Evolutionary conservation across 2,888 invertebrate species (phyloP), one percentile per base, ranked within the genome.

Genomic region (Rotaria magnacalcarata): DNA sequence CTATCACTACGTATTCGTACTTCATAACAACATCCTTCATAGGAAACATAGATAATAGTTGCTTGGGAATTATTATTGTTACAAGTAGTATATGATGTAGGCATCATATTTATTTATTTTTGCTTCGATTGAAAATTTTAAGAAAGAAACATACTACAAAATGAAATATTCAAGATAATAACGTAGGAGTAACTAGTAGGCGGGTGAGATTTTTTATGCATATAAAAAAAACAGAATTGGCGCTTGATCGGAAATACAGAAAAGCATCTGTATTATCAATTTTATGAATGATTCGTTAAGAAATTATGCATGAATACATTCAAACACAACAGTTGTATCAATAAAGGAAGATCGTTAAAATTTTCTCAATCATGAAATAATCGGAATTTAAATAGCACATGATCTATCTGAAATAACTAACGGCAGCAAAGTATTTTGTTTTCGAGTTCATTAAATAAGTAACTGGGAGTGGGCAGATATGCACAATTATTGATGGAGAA

Each of bases 1-100:
- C n/a, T 47, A 47, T 80, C 80, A 47, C 80, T 80, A 47, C 80
- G 80, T 47, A 80, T 80, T 47, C 80, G 24, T 80, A 80, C 80
- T 43, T 80, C 80, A 80, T 80, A 80, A n/a, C 80, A 80, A 80
- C 80, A 80, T 16, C 80, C 80, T n/a, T 80, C 80, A 47, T 80
- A 80, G 2, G 80, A 80, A 47, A 80, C 80, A 80, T 80, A 80
- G 47, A 80, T 47, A 47, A 80, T 47, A 3, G 80, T 47, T 47
- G 80, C 47, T 47, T 47, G 80, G 5, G 43, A 24, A 80, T 80
- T 80, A 47, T 47, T 47, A 67, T 27, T 67, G 27, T 34, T 34
- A 67, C 67, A 2, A 21, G 19, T 21, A 4, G 54, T 10, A 54
- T 21, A 6, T 19, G 54, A 54, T 21, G 21, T 54, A 8, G 67